A percentile compares a stretch with the other conserved stretches of the same genome.
Evolutionary conservation across 1,140 invertebrate genomes (phyloP).

Genomic region (Megalonaias nervosa): DNA sequence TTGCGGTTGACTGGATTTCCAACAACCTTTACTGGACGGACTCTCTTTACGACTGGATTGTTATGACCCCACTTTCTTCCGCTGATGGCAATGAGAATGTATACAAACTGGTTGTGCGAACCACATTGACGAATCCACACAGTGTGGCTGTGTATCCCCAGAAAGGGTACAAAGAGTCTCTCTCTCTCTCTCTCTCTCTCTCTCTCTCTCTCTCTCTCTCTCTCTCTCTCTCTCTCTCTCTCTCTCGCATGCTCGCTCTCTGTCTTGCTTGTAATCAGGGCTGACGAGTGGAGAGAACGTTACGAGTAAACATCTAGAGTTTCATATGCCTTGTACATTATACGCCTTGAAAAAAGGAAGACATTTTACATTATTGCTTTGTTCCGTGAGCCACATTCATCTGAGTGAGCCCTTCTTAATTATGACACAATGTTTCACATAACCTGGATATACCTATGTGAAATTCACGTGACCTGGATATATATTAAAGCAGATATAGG

Average conservation of each 20-base stretch:
- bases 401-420: too few species aligned
- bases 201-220: conserved; percentile 7
- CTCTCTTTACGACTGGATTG: conserved; percentile 74
- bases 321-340: too few species aligned
- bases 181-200: neutral
- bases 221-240: conserved; percentile 7
- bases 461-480: too few species aligned
- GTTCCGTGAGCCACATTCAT: too few species aligned
- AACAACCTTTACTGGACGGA: conserved; percentile 99
- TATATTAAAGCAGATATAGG: too few species aligned
- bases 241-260: neutral
- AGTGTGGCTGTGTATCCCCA: conserved; percentile 57
- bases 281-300: too few species aligned
- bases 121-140: conserved; percentile 50
- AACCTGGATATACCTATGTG: too few species aligned
- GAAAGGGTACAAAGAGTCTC: conserved; percentile 51
- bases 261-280: too few species aligned
- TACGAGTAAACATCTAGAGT: too few species aligned
- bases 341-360: too few species aligned
- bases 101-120: conserved; percentile 51
- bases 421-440: too few species aligned
- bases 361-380: too few species aligned
- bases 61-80: conserved; percentile 47
- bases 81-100: conserved; percentile 19
- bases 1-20: conserved; percentile 93